These are phyloP conservation scores for Meloidogyne hapla DNA, from an alignment of 1,140 invertebrate species.

Conservation along the genomic window DNA sequence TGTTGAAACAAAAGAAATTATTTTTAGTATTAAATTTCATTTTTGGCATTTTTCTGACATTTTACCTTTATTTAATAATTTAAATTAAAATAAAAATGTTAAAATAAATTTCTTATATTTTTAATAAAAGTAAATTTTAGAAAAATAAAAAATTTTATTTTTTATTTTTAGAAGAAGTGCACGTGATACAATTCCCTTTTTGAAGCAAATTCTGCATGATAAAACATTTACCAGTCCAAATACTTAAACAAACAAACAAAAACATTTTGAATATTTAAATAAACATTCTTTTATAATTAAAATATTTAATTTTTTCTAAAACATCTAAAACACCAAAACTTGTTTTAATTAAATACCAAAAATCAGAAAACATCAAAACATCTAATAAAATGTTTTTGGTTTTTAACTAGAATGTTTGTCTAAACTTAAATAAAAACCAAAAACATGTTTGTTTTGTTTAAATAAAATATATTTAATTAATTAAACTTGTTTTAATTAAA, in stretches of 20 bases:
- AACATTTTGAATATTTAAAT: neutral
- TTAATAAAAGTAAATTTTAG: no score
- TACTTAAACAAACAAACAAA: neutral
- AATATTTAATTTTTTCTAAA: no score
- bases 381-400: no score
- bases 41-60: neutral
- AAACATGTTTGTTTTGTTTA: no score
- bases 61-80: neutral
- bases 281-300: no score
- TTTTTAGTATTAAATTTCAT: slow-evolving; percentile 4
- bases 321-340: no score
- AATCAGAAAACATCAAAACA: no score
- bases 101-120: neutral
- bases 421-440: no score
- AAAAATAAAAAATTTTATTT: neutral
- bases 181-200: slow-evolving; percentile 2
- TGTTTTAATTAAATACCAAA: no score
- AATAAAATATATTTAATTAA: no score
- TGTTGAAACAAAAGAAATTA: neutral
- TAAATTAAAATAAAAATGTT: neutral
- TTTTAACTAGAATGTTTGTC: no score
- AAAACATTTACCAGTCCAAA: slow-evolving; percentile 6
- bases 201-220: neutral
- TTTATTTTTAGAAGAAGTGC: slow-evolving; percentile 2
- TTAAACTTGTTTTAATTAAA: no score